A percentile compares a stretch with the other conserved stretches of the same genome.
Conservation (phyloP, 2,797 vertebrate species). For the Ambastaia sidthimunki region DNA sequence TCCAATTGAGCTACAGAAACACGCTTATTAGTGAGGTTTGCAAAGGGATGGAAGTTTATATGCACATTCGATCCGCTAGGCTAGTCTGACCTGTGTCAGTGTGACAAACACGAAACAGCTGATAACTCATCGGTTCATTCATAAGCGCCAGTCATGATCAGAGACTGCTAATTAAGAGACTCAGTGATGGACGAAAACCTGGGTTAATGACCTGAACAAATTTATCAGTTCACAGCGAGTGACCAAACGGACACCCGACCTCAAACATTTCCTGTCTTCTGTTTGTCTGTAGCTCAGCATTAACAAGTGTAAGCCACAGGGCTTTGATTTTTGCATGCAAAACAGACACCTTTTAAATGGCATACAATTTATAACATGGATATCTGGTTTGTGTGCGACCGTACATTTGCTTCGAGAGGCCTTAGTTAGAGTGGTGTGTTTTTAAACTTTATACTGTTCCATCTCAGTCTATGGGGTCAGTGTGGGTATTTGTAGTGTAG, state of each 20-base stretch:
- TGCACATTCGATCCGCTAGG: not conserved
- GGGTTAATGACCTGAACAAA: constrained; percentile 53
- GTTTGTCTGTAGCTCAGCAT: constrained; percentile 17
- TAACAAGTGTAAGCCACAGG: constrained; percentile 17
- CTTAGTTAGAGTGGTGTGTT: not conserved
- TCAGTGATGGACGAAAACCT: constrained; percentile 35
- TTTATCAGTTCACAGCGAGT: constrained; percentile 55
- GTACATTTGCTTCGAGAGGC: not conserved
- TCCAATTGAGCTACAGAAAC: no score
- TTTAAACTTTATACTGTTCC: not conserved
- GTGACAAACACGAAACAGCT: not conserved
- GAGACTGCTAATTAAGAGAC: constrained; percentile 47
- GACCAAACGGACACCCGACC: constrained; percentile 57
- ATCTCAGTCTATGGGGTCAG: not conserved
- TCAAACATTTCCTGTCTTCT: constrained; percentile 52
- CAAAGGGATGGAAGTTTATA: not conserved
- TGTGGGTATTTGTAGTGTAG: not conserved
- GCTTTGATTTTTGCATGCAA: constrained; percentile 3
- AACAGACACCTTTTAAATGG: constrained; percentile 18
- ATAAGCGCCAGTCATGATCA: constrained; percentile 19
- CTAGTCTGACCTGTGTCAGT: not conserved
- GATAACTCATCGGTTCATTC: not conserved
- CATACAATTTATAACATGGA: not conserved
- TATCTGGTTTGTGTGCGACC: not conserved
- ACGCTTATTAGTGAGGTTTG: not conserved